phyloP scores from a whole-genome alignment of 1,140 invertebrate genomes.

The Penaeus japonicus region DNA sequence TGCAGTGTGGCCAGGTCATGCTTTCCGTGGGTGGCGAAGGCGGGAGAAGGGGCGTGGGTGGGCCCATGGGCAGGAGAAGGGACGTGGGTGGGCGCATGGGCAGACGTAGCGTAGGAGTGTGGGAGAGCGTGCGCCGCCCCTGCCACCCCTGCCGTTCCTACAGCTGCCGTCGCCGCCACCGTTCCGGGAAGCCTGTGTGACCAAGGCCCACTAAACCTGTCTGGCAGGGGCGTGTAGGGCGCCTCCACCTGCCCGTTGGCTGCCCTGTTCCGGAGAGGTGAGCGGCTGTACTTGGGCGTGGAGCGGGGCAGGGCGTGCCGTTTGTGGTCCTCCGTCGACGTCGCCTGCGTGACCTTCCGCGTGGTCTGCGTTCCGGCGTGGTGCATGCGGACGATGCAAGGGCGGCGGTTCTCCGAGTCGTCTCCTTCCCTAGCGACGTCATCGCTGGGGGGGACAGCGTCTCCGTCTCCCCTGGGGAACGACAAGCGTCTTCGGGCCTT shows the following conservation, averaged over 20 bases:
- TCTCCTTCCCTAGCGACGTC: no score
- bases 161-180: no score
- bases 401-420: no score
- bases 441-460: no score
- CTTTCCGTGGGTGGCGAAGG: no score
- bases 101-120: not conserved
- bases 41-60: not conserved
- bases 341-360: no score
- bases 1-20: slow-evolving; percentile 25
- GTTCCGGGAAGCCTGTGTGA: not conserved
- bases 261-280: slow-evolving; percentile 15
- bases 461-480: no score
- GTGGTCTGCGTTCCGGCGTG: no score
- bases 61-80: not conserved
- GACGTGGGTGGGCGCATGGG: not conserved
- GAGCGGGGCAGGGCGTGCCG: not conserved
- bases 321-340: no score
- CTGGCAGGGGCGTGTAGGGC: slow-evolving; percentile 25
- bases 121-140: not conserved
- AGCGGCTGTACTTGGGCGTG: not conserved
- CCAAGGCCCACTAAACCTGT: slow-evolving; percentile 39
- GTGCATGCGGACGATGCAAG: no score
- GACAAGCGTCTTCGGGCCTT: no score
- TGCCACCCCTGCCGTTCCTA: not conserved
- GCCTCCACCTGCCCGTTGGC: not conserved